Percentiles rank a stretch among this genome's conserved stretches.
Conservation (phyloP, 2,113 vertebrate species). For the Periophthalmus modestus region DNA sequence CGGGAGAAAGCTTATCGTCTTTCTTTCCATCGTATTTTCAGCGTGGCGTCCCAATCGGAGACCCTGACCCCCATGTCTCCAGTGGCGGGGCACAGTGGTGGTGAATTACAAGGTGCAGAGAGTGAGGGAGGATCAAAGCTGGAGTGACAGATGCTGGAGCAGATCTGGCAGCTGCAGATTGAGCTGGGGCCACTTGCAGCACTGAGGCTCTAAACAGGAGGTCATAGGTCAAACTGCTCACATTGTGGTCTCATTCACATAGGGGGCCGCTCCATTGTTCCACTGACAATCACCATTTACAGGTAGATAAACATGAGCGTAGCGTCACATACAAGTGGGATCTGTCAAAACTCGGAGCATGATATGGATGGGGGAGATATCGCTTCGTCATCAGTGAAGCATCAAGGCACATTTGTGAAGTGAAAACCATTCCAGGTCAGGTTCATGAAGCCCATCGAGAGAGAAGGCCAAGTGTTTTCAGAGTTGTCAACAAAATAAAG, state of each 20-base stretch:
- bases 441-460: too few species aligned
- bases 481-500: too few species aligned
- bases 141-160: conserved; percentile 62
- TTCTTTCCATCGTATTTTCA: conserved; percentile 25
- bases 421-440: too few species aligned
- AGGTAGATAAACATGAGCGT: background rate
- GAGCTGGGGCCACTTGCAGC: conserved; percentile 40
- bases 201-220: conserved; percentile 37
- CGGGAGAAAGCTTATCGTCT: conserved; percentile 8
- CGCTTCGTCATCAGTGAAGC: too few species aligned
- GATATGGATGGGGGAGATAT: background rate
- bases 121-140: conserved; percentile 61
- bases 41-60: background rate
- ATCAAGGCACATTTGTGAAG: too few species aligned
- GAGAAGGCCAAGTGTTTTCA: too few species aligned
- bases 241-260: conserved; percentile 46
- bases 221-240: conserved; percentile 66
- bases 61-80: conserved; percentile 12
- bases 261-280: conserved; percentile 16
- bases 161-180: conserved; percentile 52
- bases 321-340: background rate
- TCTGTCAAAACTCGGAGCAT: background rate
- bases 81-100: conserved; percentile 22
- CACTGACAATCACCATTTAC: background rate
- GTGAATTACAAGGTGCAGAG: conserved; percentile 57